Base-by-base conservation (phyloP, 2,888 invertebrate genomes). In the Epirrhoe alternata region DNA sequence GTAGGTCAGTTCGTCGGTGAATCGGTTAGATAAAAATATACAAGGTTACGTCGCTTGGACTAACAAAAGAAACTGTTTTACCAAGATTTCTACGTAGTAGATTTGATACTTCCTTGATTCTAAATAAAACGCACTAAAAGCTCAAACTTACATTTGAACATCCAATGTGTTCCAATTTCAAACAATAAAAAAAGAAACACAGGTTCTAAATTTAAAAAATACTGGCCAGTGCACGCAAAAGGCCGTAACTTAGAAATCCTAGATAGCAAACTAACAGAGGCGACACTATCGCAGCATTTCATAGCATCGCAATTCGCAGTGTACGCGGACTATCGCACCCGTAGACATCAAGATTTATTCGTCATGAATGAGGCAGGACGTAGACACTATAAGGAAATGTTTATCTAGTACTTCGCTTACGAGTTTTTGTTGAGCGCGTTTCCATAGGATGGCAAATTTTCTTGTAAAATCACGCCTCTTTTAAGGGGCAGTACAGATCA, bases 301-400 rank as follows among this genome's bases (percentile, higher is more conserved):
- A 82, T 82, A 82, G 77, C 80, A 80, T 77, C 77, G 78, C 77
- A 74, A 77, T 76, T 77, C 77, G 78, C 77, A 74, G 78, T 76
- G 78, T 79, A 82, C 78, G 75, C 79, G 77, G 74, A 79, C 76
- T 87, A 87, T 87, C 87, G 82, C 74, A 60, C 75, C 77, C 80
- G 81, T 77, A 82, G 86, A 86, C 88, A 87, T 87, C 87, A 81
- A 87, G 88, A 88, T 88, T 88, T 88, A 88, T 88, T 82, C 86
- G 77, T 86, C 87, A 87, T 84, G 86, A 79, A 86, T 84, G 86
- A 79, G 75, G 71, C 82, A 77, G 66, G 81, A 84, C 84, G 83
- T 79, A 81, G 82, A 82, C 85, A 81, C 79, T 80, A 79, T 75
- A 77, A 82, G 86, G 87, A 87, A 88, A 87, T 86, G 87, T 86